Conservation (phyloP, 2,113 vertebrate species). For the Lagopus muta region DNA sequence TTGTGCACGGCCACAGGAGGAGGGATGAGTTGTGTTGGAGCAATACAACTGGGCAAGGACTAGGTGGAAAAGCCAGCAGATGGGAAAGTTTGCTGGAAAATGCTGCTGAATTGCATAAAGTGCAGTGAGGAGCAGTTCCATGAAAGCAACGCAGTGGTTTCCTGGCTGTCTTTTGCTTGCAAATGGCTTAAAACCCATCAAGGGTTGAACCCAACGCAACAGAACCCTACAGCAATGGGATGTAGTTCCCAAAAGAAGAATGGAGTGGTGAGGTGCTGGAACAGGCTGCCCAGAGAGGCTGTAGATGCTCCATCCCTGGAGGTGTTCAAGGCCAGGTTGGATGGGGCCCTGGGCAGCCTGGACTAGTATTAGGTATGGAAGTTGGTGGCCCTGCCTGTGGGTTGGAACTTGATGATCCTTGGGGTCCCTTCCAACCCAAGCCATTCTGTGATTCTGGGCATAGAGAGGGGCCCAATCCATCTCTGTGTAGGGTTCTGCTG, state of each 20-base stretch:
- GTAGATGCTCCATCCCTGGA: too few species aligned
- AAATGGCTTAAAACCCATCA: background rate
- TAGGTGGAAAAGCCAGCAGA: background rate
- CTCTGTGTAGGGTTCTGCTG: background rate
- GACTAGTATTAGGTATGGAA: too few species aligned
- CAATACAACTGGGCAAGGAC: background rate
- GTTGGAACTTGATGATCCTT: too few species aligned
- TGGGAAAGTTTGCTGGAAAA: background rate
- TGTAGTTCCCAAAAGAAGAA: background rate
- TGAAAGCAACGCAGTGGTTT: background rate
- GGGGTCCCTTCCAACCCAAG: too few species aligned
- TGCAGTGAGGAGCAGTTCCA: background rate
- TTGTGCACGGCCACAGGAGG: background rate
- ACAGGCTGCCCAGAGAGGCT: too few species aligned
- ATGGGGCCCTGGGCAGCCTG: too few species aligned
- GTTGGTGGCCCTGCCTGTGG: too few species aligned
- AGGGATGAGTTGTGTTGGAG: background rate
- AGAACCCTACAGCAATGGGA: rapidly evolving
- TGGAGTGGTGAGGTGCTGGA: too few species aligned
- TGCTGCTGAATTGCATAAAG: background rate
- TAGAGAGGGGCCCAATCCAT: rapidly evolving
- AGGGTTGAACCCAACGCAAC: background rate
- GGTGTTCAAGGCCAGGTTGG: too few species aligned
- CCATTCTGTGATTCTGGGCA: too few species aligned
- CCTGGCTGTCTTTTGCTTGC: background rate